Conservation (phyloP, 1,140 invertebrate species). For the Episyrphus balteatus region DNA sequence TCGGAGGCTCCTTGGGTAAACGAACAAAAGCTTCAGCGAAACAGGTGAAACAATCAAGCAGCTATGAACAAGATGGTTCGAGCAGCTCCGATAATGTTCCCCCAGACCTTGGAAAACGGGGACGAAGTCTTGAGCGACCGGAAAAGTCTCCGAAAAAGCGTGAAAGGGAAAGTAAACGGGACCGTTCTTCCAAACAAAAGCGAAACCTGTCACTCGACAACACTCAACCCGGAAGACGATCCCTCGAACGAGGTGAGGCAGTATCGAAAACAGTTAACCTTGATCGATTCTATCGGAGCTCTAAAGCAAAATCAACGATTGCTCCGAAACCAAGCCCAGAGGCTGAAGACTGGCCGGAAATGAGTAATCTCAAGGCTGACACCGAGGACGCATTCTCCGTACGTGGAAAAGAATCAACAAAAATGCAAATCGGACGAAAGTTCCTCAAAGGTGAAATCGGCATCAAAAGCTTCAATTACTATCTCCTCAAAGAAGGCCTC, state of each 20-base stretch:
- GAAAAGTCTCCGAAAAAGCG: background rate
- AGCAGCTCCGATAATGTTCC: slow-evolving; percentile 26
- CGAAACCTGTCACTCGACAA: slow-evolving; percentile 29
- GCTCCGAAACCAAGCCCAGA: slow-evolving; percentile 2
- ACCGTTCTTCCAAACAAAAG: slow-evolving; percentile 28
- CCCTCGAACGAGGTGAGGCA: background rate
- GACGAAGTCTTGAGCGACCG: slow-evolving; percentile 25
- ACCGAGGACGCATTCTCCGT: background rate
- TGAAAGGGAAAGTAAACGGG: slow-evolving; percentile 10
- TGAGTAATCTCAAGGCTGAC: background rate
- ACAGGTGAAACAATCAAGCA: slow-evolving; percentile 9
- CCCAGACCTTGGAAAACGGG: slow-evolving; percentile 10
- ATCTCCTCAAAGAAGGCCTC: slow-evolving; percentile 32
- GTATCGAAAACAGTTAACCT: background rate
- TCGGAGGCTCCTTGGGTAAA: slow-evolving; percentile 16
- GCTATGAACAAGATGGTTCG: slow-evolving; percentile 13
- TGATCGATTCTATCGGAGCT: background rate
- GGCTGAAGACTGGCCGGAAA: background rate
- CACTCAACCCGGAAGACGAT: slow-evolving; percentile 7
- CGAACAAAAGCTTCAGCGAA: slow-evolving; percentile 26
- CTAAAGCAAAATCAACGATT: background rate
- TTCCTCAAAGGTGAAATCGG: slow-evolving; percentile 34
- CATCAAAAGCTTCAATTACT: slow-evolving; percentile 37
- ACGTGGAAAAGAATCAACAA: slow-evolving; percentile 10
- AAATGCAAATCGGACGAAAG: slow-evolving; percentile 30